phyloP scores from a whole-genome alignment of 2,888 invertebrate species.

The Ectemnius continuus region DNA sequence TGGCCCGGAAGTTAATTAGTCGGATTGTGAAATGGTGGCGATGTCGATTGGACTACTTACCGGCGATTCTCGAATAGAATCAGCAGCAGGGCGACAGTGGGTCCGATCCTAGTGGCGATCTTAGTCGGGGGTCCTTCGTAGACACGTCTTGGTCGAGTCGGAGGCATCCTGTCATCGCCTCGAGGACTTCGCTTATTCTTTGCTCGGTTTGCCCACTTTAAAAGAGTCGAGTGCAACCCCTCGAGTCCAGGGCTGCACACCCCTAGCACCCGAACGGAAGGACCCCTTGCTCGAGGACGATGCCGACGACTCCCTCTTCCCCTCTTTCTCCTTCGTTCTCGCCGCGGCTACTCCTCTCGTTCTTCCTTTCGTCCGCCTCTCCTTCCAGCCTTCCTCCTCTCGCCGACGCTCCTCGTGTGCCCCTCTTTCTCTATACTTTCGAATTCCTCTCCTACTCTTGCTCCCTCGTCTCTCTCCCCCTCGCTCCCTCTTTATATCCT shows the following conservation, averaged over 20 bases:
- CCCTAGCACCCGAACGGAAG: conserved; percentile 69
- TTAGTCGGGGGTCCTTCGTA: conserved; percentile 69
- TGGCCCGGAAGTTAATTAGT: background rate
- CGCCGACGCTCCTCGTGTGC: conserved; percentile 13
- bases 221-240: conserved; percentile 63
- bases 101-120: conserved; percentile 61
- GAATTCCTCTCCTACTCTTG: conserved; percentile 51
- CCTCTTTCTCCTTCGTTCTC: conserved; percentile 15
- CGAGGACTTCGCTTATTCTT: conserved; percentile 64
- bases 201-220: conserved; percentile 66
- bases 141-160: conserved; percentile 71
- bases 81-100: conserved; percentile 63
- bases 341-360: conserved; percentile 9
- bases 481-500: no score
- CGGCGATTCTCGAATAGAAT: conserved; percentile 68
- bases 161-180: conserved; percentile 77
- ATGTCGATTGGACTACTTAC: conserved; percentile 59
- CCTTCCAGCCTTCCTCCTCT: conserved; percentile 21
- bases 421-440: conserved; percentile 28
- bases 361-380: conserved; percentile 24
- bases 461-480: conserved; percentile 2
- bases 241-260: conserved; percentile 63
- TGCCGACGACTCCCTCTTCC: conserved; percentile 32
- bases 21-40: background rate
- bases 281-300: conserved; percentile 60